Evolutionary conservation across 2,888 invertebrate species (phyloP).

Genomic region (Poecilobothrus nobilitatus): DNA sequence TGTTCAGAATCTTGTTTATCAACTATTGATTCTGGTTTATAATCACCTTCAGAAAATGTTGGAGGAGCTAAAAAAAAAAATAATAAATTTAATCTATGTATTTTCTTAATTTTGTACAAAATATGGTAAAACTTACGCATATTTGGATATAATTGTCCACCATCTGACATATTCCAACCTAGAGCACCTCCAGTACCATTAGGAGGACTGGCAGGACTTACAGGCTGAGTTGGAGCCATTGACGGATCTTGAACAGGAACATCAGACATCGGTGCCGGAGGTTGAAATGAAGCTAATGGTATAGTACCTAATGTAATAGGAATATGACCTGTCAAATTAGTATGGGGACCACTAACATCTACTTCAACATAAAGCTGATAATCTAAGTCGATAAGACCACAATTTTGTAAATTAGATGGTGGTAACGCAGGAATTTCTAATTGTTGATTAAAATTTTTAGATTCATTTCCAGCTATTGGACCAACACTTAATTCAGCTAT

Average conservation of each 20-base stretch:
- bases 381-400: conserved; percentile 65
- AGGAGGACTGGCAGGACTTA: conserved; percentile 40
- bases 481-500: conserved; percentile 59
- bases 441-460: conserved; percentile 55
- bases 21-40: conserved; percentile 53
- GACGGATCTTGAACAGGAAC: conserved; percentile 38
- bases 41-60: conserved; percentile 55
- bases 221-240: conserved; percentile 43
- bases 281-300: conserved; percentile 52
- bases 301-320: conserved; percentile 68
- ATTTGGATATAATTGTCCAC: conserved; percentile 44
- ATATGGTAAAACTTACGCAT: conserved; percentile 43
- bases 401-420: conserved; percentile 67
- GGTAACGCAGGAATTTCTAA: conserved; percentile 66
- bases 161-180: conserved; percentile 42
- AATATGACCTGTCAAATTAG: conserved; percentile 55
- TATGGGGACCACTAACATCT: conserved; percentile 55
- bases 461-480: conserved; percentile 52
- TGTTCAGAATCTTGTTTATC: conserved; percentile 56
- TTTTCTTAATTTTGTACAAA: neutral
- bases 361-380: conserved; percentile 63
- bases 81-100: neutral
- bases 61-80: conserved; percentile 50
- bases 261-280: conserved; percentile 40
- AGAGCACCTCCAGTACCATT: conserved; percentile 41